Evolutionary conservation across 2,113 vertebrate species (phyloP).

Genomic region (Hypanus sabinus): DNA sequence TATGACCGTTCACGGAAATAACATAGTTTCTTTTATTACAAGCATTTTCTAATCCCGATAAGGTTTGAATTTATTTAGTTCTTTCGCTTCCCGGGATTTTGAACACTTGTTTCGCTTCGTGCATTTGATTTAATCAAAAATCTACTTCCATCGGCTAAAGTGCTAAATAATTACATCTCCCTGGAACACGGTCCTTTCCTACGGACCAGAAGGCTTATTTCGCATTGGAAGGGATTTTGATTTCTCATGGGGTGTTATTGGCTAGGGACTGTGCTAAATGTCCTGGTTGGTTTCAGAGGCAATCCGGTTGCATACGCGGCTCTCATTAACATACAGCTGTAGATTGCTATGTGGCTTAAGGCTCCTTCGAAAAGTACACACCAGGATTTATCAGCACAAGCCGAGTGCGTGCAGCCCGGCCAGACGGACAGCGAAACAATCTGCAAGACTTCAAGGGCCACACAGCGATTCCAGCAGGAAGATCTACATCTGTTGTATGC

Average conservation of each 20-base stretch:
- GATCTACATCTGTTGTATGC: neutral
- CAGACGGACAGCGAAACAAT: neutral
- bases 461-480: slow-evolving; percentile 21
- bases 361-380: slow-evolving; percentile 48
- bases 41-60: neutral
- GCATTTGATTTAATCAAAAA: neutral
- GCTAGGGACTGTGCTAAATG: neutral
- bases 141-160: neutral
- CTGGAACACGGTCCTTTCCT: neutral
- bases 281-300: slow-evolving; percentile 1
- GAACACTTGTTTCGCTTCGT: neutral
- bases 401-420: slow-evolving; percentile 3
- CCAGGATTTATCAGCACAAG: slow-evolving; percentile 45
- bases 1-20: neutral
- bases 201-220: no score
- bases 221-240: neutral
- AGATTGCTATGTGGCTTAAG: slow-evolving; percentile 41
- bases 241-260: slow-evolving; percentile 12
- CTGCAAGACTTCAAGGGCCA: neutral
- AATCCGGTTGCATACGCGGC: slow-evolving; percentile 40
- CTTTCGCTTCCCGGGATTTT: neutral
- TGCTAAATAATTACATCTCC: neutral
- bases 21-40: neutral
- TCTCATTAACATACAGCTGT: slow-evolving; percentile 94
- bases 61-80: neutral